Evolutionary conservation across 1,140 invertebrate genomes (phyloP), one percentile per base, ranked within the genome.

Genomic region (Homarus americanus): DNA sequence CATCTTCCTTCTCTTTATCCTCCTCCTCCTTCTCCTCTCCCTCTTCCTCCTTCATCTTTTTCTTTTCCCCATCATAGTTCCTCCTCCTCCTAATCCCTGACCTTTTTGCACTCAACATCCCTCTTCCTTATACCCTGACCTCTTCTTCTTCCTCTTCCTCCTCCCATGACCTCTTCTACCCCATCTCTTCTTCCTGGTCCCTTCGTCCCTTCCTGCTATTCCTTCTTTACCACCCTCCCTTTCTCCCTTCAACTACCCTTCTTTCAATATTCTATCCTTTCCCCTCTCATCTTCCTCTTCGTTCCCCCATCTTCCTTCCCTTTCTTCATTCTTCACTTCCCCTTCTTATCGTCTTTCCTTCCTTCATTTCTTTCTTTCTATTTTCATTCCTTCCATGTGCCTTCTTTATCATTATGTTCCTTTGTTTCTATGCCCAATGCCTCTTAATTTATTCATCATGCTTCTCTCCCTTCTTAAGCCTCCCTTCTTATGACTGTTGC

Each of bases 21-120:
- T 79, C 40, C 34, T 79, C 41, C 76, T 79, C 44, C 41, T 79
- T 34, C 40, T 40, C 36, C 41, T n/a, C 38, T n/a, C n/a, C n/a
- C n/a, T n/a, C n/a, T n/a, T n/a, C n/a, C n/a, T n/a, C n/a, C n/a
- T n/a, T n/a, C n/a, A 4, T 34, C 32, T 24, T 34, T 69, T 24
- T 69, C 66, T 5, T 34, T n/a, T 24, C 32, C 24, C 66, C 24
- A 28, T 24, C 66, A 9, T 5, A 69, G 24, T 24, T 24, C 7
- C 66, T 24, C 4, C 5, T 34, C 32, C 32, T 9, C 5, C 7
- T 5, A 5, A 5, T 69, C 66, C 24, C 32, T 34, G 4, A 69
- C 32, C 24, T 9, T 28, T 24, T 24, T 24, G 5, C 66, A 28
- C 66, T 5, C 5, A n/a, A 28, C 32, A 28, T 69, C 66, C 66